Base-by-base conservation (phyloP, 64 coral and sea anemone genomes). In the Catalaphyllia jardinei region DNA sequence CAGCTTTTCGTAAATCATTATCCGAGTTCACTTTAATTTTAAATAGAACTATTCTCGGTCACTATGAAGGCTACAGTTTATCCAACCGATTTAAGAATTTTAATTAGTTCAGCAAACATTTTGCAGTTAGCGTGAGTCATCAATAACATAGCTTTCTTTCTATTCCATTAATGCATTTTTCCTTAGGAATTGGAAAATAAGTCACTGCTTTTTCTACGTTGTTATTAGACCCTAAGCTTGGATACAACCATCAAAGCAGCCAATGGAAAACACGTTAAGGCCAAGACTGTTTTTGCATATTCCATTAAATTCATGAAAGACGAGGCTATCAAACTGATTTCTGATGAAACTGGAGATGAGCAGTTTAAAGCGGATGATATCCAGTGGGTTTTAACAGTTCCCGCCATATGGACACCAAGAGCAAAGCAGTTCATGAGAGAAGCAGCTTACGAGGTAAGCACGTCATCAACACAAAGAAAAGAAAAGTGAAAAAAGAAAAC, bases 311-410 rank as follows among this genome's bases (percentile, higher is more conserved):
- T 80, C 51, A 24, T 90, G 30, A 74, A 46, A 33, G 62, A 90
- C 39, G 75, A 77, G 24, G 75, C 75, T 22, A 31, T 77, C 33
- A 75, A 75, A 35, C 20, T 69, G 8, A 63, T 78, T 75, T 42
- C 57, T 2, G 38, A 78, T 74, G 87, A 89, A 59, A 89, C 87
- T 1, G 76, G 75, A 9, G 76, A 89, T 89, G 4, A 31, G 0
- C 60, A 86, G 18, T 92, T 86, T 82, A 54, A 86, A 30, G 55
- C 60, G 33, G 69, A 60, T 15, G 72, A 78, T 57, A 79, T 92
- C 1, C 73, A 87, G 74, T 92, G 91, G 91, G 91, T 92, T 15
- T 27, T 92, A n/a, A 92, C 91, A 39, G 91, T 92, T 14, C 91
- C 91, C 12, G 91, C 91, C 18, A 92, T 92, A 42, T 92, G 83